phyloP scores from a whole-genome alignment of 2,888 invertebrate species.

The Bellardia pandia region DNA sequence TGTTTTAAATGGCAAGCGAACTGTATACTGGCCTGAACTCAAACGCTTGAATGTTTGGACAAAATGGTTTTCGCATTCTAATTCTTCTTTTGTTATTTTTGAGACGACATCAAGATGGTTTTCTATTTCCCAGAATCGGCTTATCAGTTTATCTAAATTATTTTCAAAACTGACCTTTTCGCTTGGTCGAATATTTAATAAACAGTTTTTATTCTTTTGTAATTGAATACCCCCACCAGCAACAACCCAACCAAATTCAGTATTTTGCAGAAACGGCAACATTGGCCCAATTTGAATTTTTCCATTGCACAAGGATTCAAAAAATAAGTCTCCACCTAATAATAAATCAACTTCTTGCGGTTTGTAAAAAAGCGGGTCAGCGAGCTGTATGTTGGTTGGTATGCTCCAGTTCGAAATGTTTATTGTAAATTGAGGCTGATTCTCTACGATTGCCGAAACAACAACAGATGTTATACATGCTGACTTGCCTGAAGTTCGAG shows the following conservation, averaged over 20 bases:
- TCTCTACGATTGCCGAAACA: slow-evolving; percentile 44
- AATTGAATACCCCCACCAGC: slow-evolving; percentile 49
- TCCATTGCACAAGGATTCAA: slow-evolving; percentile 59
- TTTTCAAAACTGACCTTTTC: not conserved
- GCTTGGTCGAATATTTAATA: slow-evolving; percentile 2
- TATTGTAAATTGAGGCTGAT: slow-evolving; percentile 46
- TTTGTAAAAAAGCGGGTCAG: slow-evolving; percentile 61
- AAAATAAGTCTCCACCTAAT: slow-evolving; percentile 65
- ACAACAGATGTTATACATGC: not conserved
- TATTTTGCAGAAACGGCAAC: slow-evolving; percentile 68
- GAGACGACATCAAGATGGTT: too few species aligned
- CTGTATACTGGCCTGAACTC: slow-evolving; percentile 59
- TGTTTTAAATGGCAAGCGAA: slow-evolving; percentile 61
- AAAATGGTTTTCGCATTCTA: too few species aligned
- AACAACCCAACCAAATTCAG: slow-evolving; percentile 69
- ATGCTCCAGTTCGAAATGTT: slow-evolving; percentile 49
- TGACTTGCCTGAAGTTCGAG: not conserved
- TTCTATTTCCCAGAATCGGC: not conserved
- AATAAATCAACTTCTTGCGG: slow-evolving; percentile 57
- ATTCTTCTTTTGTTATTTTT: too few species aligned
- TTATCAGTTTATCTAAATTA: slow-evolving; percentile 29
- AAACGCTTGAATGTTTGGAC: not conserved
- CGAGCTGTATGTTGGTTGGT: slow-evolving; percentile 54
- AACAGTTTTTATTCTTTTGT: not conserved
- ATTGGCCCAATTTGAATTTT: slow-evolving; percentile 52